phyloP scores from a whole-genome alignment of 2,888 invertebrate genomes.

The Thumatha senex region DNA sequence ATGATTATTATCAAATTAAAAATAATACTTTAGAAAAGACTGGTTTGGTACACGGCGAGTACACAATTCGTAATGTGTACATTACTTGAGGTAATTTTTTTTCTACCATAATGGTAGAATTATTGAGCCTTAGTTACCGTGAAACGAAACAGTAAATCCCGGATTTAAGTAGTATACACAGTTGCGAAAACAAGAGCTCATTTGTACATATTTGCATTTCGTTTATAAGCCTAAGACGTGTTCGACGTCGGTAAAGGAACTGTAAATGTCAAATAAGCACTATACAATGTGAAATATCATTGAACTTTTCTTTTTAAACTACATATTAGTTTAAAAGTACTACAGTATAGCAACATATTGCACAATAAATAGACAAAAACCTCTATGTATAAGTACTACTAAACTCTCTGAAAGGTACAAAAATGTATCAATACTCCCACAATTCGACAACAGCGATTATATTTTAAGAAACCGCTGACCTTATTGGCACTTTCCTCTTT shows the following conservation, averaged over 20 bases:
- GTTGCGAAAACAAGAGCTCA: slow-evolving; percentile 18
- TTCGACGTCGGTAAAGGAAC: slow-evolving; percentile 8
- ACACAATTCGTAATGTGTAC: slow-evolving; percentile 40
- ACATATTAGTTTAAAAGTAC: no score
- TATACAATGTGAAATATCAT: neutral
- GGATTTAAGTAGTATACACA: slow-evolving; percentile 29
- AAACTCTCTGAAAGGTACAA: no score
- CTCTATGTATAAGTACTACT: no score
- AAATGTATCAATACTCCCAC: no score
- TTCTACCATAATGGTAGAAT: slow-evolving; percentile 32
- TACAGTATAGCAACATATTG: slow-evolving; percentile 45
- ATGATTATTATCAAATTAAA: slow-evolving; percentile 60
- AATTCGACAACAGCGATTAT: no score
- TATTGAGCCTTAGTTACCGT: slow-evolving; percentile 34
- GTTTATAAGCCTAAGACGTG: slow-evolving; percentile 16
- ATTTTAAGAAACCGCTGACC: no score
- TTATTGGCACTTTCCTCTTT: no score
- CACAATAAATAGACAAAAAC: slow-evolving; percentile 34
- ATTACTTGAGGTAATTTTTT: slow-evolving; percentile 66
- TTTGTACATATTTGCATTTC: slow-evolving; percentile 16
- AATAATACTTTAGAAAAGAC: slow-evolving; percentile 80
- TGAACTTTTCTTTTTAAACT: slow-evolving; percentile 20
- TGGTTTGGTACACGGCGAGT: slow-evolving; percentile 69
- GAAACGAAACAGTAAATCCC: slow-evolving; percentile 30
- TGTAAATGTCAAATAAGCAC: slow-evolving; percentile 25